Evolutionary conservation across 2,888 invertebrate genomes (phyloP).

Genomic region (Tenthredo livida): DNA sequence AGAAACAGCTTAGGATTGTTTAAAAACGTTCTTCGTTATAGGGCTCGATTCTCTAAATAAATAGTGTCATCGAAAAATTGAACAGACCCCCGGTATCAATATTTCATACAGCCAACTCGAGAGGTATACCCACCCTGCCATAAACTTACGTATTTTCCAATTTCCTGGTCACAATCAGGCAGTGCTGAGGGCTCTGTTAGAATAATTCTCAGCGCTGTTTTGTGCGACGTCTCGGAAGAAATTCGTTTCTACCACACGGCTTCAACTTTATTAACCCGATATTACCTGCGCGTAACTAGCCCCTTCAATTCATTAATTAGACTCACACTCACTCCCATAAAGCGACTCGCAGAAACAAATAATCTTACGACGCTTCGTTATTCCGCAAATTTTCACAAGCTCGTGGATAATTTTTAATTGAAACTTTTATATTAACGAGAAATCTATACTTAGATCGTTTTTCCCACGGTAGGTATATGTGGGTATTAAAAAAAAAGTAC

Average conservation of each 20-base stretch:
- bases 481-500: not conserved
- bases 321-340: not conserved
- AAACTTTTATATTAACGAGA: not conserved
- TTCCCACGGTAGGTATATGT: not conserved
- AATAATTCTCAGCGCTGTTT: not conserved
- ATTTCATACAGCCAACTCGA: not conserved
- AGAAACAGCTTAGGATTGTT: not conserved
- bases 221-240: not conserved
- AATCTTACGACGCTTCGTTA: not conserved
- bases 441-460: not conserved
- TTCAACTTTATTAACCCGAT: conserved; percentile 1
- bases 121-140: not conserved
- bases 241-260: not conserved
- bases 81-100: not conserved
- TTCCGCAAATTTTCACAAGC: not conserved
- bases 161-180: not conserved
- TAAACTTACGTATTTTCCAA: conserved; percentile 4
- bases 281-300: conserved; percentile 7
- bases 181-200: not conserved
- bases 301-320: not conserved
- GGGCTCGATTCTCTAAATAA: not conserved
- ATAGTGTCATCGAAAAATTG: not conserved
- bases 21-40: not conserved
- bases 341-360: not conserved
- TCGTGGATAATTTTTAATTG: not conserved